Evolutionary conservation across 2,113 vertebrate species (phyloP).

Genomic region (Cyanistes caeruleus): DNA sequence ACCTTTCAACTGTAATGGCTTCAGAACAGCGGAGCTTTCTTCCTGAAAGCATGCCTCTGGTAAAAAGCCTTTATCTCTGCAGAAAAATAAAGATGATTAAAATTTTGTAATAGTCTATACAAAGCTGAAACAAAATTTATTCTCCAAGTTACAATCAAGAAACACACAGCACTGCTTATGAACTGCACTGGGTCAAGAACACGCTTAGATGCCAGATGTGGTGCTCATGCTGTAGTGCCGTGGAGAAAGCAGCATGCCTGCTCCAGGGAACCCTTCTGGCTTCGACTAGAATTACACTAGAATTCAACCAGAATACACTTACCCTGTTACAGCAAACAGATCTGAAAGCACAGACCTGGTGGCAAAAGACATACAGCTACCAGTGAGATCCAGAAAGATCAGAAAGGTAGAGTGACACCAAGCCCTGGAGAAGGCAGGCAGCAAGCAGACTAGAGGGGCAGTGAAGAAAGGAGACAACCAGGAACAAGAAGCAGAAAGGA

Average conservation of each 20-base stretch:
- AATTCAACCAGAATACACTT: too few relatives aligned
- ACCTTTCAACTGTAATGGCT: not conserved
- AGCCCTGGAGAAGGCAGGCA: not conserved
- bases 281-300: not conserved
- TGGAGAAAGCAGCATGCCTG: not conserved
- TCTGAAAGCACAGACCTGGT: not conserved
- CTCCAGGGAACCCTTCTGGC: not conserved
- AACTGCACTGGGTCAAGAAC: not conserved
- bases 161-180: not conserved
- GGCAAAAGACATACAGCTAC: not conserved
- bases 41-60: not conserved
- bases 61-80: not conserved
- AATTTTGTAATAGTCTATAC: not conserved
- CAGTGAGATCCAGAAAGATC: not conserved
- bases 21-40: not conserved
- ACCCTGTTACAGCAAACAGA: not conserved
- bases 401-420: not conserved
- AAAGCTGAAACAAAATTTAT: not conserved
- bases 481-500: not conserved
- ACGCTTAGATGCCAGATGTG: rapidly evolving
- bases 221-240: not conserved
- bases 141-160: not conserved
- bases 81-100: not conserved
- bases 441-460: not conserved
- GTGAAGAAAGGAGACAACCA: not conserved